Evolutionary conservation across 2,888 invertebrate species (phyloP).

Genomic region (Orchesella flavescens): DNA sequence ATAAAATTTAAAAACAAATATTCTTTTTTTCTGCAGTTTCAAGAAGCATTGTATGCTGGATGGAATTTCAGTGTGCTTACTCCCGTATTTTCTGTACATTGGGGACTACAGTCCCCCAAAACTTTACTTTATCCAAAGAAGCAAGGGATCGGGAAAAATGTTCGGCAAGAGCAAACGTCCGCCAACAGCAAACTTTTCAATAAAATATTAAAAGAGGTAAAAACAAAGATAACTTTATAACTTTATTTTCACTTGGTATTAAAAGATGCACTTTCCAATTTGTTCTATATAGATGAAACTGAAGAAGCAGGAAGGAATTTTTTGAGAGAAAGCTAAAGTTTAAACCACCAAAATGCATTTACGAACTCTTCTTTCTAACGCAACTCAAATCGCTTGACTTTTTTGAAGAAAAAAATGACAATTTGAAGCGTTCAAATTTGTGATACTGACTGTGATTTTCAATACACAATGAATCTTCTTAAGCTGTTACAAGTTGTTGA

Average conservation of each 20-base stretch:
- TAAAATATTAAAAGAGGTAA: constrained; percentile 48
- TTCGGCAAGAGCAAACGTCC: constrained; percentile 34
- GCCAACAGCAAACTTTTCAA: constrained; percentile 48
- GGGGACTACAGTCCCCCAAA: constrained; percentile 73
- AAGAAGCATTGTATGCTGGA: constrained; percentile 50
- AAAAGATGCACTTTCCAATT: background rate
- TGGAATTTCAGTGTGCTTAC: constrained; percentile 60
- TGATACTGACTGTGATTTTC: constrained; percentile 27
- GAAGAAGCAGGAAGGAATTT: constrained; percentile 52
- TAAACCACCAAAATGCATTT: background rate
- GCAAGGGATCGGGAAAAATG: constrained; percentile 75
- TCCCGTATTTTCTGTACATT: constrained; percentile 53
- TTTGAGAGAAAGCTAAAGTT: constrained; percentile 17
- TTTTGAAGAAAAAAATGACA: background rate
- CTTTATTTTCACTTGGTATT: constrained; percentile 33
- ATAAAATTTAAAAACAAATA: constrained; percentile 85
- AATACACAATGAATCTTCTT: background rate
- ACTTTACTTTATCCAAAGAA: constrained; percentile 90
- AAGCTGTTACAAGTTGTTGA: too few species aligned
- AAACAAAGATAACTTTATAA: constrained; percentile 30
- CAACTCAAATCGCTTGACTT: background rate
- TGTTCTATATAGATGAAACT: constrained; percentile 45
- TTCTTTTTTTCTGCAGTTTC: constrained; percentile 78
- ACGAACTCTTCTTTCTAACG: too few species aligned
- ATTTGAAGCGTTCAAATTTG: constrained; percentile 15